A percentile compares a stretch with the other conserved stretches of the same genome.
Evolutionary conservation across 2,888 invertebrate species (phyloP).

Genomic region (Tinea pellionella): DNA sequence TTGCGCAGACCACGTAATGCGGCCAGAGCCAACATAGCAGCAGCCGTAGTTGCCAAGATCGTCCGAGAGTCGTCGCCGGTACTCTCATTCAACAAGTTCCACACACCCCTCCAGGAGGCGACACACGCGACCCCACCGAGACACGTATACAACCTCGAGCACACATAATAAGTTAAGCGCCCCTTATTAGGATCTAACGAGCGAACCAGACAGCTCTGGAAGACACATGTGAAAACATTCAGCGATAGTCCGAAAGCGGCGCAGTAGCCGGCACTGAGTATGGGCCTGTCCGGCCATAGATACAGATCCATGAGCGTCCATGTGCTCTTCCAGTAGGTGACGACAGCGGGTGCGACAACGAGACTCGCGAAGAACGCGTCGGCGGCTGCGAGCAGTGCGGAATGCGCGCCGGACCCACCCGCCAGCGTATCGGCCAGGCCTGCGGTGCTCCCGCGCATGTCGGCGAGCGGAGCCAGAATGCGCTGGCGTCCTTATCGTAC

Average conservation of each 20-base stretch:
- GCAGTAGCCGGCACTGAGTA: slow-evolving; percentile 75
- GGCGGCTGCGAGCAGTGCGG: slow-evolving; percentile 72
- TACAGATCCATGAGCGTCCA: slow-evolving; percentile 84
- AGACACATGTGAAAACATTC: slow-evolving; percentile 75
- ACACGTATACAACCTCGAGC: slow-evolving; percentile 80
- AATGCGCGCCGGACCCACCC: slow-evolving; percentile 59
- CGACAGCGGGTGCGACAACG: slow-evolving; percentile 83
- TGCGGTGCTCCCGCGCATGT: slow-evolving; percentile 76
- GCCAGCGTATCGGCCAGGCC: slow-evolving; percentile 73
- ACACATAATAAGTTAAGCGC: slow-evolving; percentile 74
- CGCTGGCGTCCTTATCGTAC: slow-evolving; percentile 28
- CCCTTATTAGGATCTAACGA: slow-evolving; percentile 76
- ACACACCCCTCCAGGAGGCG: slow-evolving; percentile 89
- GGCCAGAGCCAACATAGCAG: slow-evolving; percentile 76
- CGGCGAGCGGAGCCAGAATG: slow-evolving; percentile 37
- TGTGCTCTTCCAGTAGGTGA: slow-evolving; percentile 88
- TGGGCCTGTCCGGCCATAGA: slow-evolving; percentile 72
- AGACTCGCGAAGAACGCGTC: slow-evolving; percentile 79
- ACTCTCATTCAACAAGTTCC: slow-evolving; percentile 80
- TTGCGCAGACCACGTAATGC: slow-evolving; percentile 80
- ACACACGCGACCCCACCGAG: slow-evolving; percentile 84
- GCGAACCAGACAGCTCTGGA: slow-evolving; percentile 67
- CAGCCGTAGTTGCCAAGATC: slow-evolving; percentile 72
- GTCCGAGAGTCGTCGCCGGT: slow-evolving; percentile 71
- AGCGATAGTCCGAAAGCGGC: slow-evolving; percentile 77